Conservation (phyloP, 2,888 invertebrate genomes). For the Heteropelma amictum region DNA sequence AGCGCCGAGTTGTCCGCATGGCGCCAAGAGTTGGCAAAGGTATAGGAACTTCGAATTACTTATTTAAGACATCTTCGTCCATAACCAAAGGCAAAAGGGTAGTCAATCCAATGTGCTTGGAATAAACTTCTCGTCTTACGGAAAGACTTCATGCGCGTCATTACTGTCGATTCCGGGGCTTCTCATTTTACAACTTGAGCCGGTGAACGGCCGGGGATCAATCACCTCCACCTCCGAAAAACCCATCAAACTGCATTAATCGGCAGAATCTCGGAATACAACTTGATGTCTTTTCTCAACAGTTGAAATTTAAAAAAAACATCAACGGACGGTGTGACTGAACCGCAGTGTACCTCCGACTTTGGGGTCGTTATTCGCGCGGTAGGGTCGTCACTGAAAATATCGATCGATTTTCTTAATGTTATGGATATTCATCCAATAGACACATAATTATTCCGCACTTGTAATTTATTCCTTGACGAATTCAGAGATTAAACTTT, state of each 20-base stretch:
- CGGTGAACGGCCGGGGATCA: no score
- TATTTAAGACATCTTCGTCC: conserved; percentile 46
- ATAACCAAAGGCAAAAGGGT: conserved; percentile 20
- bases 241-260: no score
- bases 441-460: not conserved
- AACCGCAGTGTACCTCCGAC: not conserved
- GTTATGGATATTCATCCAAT: not conserved
- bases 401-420: conserved; percentile 32
- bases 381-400: conserved; percentile 7
- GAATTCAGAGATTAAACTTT: not conserved
- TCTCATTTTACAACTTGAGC: no score
- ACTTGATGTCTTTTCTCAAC: no score
- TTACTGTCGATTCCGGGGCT: no score
- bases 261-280: no score
- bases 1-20: not conserved
- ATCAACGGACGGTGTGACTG: no score
- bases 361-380: not conserved
- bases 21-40: not conserved
- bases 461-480: not conserved
- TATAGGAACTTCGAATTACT: conserved; percentile 38
- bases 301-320: no score
- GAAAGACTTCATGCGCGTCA: conserved; percentile 30
- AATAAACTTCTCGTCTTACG: conserved; percentile 19
- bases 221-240: no score
- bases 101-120: conserved; percentile 36